phyloP scores from a whole-genome alignment of 2,888 invertebrate species.

The Ochlodes sylvanus region DNA sequence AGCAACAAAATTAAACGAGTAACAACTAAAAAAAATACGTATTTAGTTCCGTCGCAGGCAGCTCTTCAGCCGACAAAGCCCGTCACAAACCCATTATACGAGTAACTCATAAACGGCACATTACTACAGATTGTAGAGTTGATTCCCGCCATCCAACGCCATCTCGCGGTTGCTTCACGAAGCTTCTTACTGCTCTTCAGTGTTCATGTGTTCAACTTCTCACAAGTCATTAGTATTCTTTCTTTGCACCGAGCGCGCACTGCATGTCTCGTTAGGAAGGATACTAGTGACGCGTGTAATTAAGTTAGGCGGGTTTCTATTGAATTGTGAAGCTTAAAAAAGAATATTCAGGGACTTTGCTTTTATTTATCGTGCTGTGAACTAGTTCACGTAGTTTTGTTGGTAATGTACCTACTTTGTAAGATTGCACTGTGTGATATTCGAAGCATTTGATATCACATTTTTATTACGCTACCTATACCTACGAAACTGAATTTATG shows the following conservation, averaged over 20 bases:
- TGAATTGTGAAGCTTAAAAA: conserved; percentile 26
- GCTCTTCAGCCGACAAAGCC: too few species aligned
- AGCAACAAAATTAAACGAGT: too few species aligned
- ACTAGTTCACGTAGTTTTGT: background rate
- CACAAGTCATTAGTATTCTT: conserved; percentile 33
- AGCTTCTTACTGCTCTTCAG: background rate
- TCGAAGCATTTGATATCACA: too few species aligned
- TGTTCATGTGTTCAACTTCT: background rate
- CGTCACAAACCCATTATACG: background rate
- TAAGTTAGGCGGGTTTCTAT: conserved; percentile 37
- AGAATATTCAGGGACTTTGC: background rate
- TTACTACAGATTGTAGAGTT: background rate
- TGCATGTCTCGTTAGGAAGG: conserved; percentile 32
- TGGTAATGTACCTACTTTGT: too few species aligned
- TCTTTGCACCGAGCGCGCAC: conserved; percentile 26
- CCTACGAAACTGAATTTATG: too few species aligned
- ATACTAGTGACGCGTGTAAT: conserved; percentile 31
- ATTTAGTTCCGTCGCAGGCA: too few species aligned
- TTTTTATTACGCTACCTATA: too few species aligned
- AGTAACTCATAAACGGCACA: background rate
- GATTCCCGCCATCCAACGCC: conserved; percentile 4
- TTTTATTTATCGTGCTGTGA: background rate
- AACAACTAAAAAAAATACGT: too few species aligned
- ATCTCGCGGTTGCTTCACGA: conserved; percentile 21
- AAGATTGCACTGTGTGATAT: too few species aligned